Evolutionary conservation across 1,140 invertebrate species (phyloP), one percentile per base, ranked within the genome.

Genomic region (Drosophila rhopaloa): DNA sequence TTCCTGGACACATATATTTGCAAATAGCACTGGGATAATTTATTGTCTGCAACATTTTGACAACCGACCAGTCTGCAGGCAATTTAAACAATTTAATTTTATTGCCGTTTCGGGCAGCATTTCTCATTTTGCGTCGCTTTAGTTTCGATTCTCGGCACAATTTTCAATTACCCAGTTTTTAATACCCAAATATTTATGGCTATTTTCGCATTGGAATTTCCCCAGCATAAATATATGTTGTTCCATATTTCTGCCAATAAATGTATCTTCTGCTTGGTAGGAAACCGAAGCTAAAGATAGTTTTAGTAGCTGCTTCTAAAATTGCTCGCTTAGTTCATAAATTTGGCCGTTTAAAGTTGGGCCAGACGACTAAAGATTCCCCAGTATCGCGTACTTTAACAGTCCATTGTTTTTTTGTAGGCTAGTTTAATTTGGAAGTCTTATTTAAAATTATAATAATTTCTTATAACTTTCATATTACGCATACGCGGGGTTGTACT

Each of bases 71-170:
- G 29, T 32, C 38, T 35, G 46, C 58, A 10, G 14, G 37, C 16
- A 44, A 65, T 53, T 66, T 38, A 38, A 68, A 44, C 29, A 24
- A 54, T 68, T 68, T 66, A 10, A 54, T 44, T 62, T 37, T 5
- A 16, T 14, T 19, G 9, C 29, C 6, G 29, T 38, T 3, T 6
- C 6, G 11, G 0, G 9, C 10, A 16, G 27, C 38, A 53, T 41
- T 47, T 58, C 5, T 10, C 16, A 32, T 32, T 32, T 32, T 32
- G 29, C 29, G 29, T 0, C 29, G 29, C 29, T 32, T 38, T 46
- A 19, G 10, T 24, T 1, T 44, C 24, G 24, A 24, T 24, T 24
- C 3, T n/a, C 5, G 10, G 9, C 24, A 16, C 19, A 9, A 24
- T 50, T 66, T 48, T 13, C 46, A 59, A 41, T 48, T 48, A 32